Evolutionary conservation across 2,113 vertebrate genomes (phyloP), one percentile per base, ranked within the genome.

Genomic region (Seriola dumerili): DNA sequence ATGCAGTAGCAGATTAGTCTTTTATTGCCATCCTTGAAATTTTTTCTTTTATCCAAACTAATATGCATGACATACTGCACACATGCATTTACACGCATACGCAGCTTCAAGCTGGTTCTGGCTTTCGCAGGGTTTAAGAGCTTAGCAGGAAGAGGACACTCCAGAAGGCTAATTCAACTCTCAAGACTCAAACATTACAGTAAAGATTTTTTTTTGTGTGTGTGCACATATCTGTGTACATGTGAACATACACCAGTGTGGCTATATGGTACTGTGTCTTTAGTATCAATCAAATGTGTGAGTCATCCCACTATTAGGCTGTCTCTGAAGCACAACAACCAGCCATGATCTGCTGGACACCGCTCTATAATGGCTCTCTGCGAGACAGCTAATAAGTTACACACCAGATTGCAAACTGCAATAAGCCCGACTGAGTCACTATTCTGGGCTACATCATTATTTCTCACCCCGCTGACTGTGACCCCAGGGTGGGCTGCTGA

Each of bases 301-400:
- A 92, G 81, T 93, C 89, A 92, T 88, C 85, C 70, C 66, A 80
- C 86, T 84, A 80, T 88, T 91, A 89, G 83, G 52, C 52, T 12
- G 75, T 64, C 85, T 91, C 81, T 61, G 82, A 86, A 88, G 88
- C 85, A 66, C 84, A 82, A 88, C 83, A 80, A 74, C 67, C 91
- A 85, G 79, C 88, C 72, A 79, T 91, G 89, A 92, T 85, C 80
- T 85, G 87, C 75, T 40, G 90, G 86, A 86, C 88, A 79, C 85
- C 19, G 63, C 59, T 29, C 44, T 64, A 61, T 92, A 89, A 91
- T 88, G 90, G 82, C 82, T 88, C 77, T 87, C 59, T 34, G 40
- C 50, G 44, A 86, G 84, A 84, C 81, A 89, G 87, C 84, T 90
- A 91, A 92, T 89, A 89, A 88, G 82, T 87, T 88, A 89, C 58